Conservation (phyloP, 2,797 vertebrate genomes). For the Lutjanus campechanus region DNA sequence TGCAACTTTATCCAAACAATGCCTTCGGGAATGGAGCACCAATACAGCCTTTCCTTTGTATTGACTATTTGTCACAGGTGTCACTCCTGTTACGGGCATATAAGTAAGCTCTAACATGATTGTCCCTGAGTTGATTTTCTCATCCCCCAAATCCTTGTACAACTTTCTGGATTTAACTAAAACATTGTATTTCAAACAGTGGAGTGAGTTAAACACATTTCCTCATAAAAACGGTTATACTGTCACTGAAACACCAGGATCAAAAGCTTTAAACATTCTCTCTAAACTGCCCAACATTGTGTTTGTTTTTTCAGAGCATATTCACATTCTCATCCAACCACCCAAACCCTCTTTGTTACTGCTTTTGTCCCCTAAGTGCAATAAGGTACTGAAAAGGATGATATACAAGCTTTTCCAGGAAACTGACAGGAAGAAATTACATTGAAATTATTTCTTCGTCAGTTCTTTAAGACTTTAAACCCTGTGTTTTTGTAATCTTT, state of each 20-base stretch:
- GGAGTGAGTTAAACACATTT: neutral
- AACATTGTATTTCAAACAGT: neutral
- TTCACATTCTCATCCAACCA: conserved; percentile 3
- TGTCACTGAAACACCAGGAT: neutral
- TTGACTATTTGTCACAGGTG: conserved; percentile 13
- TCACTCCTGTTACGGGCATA: neutral
- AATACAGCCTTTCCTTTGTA: neutral
- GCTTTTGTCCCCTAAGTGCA: conserved; percentile 9
- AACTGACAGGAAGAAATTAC: neutral
- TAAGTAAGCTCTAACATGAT: neutral
- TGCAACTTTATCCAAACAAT: conserved; percentile 29
- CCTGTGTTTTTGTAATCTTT: neutral
- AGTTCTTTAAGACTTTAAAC: neutral
- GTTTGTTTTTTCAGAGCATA: neutral
- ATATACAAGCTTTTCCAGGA: conserved; percentile 14
- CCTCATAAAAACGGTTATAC: neutral
- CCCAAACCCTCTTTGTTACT: neutral
- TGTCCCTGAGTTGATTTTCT: neutral
- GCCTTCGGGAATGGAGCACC: conserved; percentile 1
- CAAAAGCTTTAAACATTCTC: neutral
- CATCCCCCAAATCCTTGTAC: neutral
- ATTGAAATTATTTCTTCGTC: neutral
- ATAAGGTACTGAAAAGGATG: neutral
- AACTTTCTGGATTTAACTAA: conserved; percentile 5
- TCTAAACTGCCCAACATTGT: neutral